Base-by-base conservation (phyloP, 2,113 vertebrate species). In the Rhipidura dahli region DNA sequence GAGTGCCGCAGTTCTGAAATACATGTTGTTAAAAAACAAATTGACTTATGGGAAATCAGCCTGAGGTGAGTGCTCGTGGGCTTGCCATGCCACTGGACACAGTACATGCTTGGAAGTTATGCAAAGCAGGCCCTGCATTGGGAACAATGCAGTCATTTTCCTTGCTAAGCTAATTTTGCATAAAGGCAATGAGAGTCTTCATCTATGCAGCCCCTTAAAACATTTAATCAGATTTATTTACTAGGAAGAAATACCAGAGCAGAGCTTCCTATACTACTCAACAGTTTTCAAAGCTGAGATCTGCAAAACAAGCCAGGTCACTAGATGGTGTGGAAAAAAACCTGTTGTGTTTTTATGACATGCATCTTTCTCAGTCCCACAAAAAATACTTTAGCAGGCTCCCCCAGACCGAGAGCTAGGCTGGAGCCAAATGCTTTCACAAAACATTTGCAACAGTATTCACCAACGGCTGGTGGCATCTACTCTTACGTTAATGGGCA, bases 31-130 rank as follows among this genome's bases (percentile, higher is more conserved):
- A 75, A 76, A 57, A 35, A 50, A 57, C 35, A 65, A 60, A 49
- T 68, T 76, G 79, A 84, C 72, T 91, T 54, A 76, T 69, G 92
- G 94, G 75, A 91, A 78, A 59, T 82, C 70, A 96, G 94, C 61
- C 85, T 69, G 76, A 93, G 81, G 89, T 51, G 81, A 96, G 92
- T 14, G 76, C 91, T 94, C 27, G 15, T 85, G 93, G 91, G 78
- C 88, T 96, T 94, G 91, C 94, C 95, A 95, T 92, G 94, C 90
- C 65, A 83, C 94, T 66, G 95, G 90, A 87, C 45, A 44, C 45
- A 59, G 75, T 37, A 86, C 91, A 96, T 96, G 95, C 94, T 90
- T 10, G 33, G 51, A 78, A 83, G 94, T 83, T 95, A 97, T 44
- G 91, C 93, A 92, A 97, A 97, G 93, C 79, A 0, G 50, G 56